Conservation (phyloP, 1,140 invertebrate genomes). For the Drosophila varians region DNA sequence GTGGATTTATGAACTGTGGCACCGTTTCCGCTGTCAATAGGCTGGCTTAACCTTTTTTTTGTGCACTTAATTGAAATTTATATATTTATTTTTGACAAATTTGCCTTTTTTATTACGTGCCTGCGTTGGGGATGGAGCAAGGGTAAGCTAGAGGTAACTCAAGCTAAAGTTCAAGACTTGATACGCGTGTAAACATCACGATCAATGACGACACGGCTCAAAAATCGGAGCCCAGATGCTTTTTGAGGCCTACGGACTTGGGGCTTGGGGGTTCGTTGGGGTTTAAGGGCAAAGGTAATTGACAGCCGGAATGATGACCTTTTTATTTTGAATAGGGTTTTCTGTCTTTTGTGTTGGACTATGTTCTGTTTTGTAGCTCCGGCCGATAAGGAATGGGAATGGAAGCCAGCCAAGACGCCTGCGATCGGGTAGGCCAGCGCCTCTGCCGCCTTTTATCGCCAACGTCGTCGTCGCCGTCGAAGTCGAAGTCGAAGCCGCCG, state of each 20-base stretch:
- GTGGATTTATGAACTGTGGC: conserved; percentile 20
- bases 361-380: conserved; percentile 15
- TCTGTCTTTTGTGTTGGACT: conserved; percentile 5
- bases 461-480: conserved; percentile 3
- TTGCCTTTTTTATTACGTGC: conserved; percentile 44
- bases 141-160: conserved; percentile 13
- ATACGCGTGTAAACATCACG: conserved; percentile 24
- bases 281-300: conserved; percentile 66
- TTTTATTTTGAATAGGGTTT: conserved; percentile 20
- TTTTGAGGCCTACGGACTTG: conserved; percentile 16
- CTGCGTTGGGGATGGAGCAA: conserved; percentile 6
- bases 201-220: conserved; percentile 25
- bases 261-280: conserved; percentile 23
- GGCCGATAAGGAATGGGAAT: conserved; percentile 40
- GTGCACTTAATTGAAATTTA: conserved; percentile 29
- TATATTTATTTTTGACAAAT: conserved; percentile 32
- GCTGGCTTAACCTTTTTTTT: conserved; percentile 27
- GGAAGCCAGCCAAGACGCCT: conserved; percentile 31
- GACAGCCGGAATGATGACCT: conserved; percentile 43
- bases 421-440: conserved; percentile 17
- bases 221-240: conserved; percentile 16
- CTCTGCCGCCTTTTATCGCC: conserved; percentile 26
- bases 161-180: conserved; percentile 33
- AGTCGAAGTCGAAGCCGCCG: conserved; percentile 13
- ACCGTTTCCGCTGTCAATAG: conserved; percentile 51